These are phyloP conservation scores for Polyommatus iphigenia DNA, from an alignment of 2,888 invertebrate genomes.

Conservation along the genomic window DNA sequence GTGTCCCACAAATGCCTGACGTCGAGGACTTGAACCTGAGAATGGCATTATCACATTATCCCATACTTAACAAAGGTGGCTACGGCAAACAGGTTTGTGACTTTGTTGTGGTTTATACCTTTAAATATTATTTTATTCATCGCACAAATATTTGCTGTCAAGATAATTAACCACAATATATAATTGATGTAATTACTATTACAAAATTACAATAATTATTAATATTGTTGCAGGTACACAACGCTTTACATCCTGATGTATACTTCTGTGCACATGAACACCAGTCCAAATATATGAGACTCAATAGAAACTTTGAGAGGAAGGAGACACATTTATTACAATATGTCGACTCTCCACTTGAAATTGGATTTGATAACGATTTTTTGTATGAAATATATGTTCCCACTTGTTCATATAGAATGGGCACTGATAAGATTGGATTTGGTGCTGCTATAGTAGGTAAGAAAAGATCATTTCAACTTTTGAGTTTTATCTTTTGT, in stretches of 20 bases:
- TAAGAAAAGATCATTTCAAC: constrained; percentile 54
- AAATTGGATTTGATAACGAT: constrained; percentile 49
- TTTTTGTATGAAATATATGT: constrained; percentile 88
- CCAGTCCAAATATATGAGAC: constrained; percentile 81
- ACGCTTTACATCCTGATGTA: constrained; percentile 73
- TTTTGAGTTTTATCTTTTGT: background rate
- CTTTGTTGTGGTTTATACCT: background rate
- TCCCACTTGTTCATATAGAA: constrained; percentile 97
- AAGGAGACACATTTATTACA: constrained; percentile 48
- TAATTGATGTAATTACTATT: background rate
- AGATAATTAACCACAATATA: background rate
- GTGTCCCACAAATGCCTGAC: constrained; percentile 77
- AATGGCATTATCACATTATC: constrained; percentile 88
- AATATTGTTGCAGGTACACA: constrained; percentile 80
- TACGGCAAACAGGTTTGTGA: constrained; percentile 65
- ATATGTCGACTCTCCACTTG: constrained; percentile 49
- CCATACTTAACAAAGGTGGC: constrained; percentile 65
- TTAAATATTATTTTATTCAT: too few relatives aligned
- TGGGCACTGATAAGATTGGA: constrained; percentile 94
- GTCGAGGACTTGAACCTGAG: constrained; percentile 74
- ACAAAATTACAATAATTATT: too few relatives aligned
- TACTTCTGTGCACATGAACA: constrained; percentile 85
- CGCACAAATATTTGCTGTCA: background rate
- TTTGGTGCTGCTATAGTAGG: constrained; percentile 91
- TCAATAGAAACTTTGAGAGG: constrained; percentile 51